Conservation (phyloP, 2,888 invertebrate genomes). For the Mactromeris polynyma region DNA sequence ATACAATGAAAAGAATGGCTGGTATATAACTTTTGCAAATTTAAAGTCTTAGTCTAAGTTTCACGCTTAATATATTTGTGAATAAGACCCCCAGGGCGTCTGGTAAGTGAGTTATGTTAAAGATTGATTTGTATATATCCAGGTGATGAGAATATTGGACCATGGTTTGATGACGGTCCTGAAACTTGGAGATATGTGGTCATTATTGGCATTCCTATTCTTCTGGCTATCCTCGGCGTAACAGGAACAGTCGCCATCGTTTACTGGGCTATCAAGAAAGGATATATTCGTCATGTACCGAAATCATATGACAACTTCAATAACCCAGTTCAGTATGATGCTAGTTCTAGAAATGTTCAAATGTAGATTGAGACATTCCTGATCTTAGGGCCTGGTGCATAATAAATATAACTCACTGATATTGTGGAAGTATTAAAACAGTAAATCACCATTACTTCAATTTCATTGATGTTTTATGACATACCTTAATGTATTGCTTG, state of each 20-base stretch:
- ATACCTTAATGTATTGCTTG: background rate
- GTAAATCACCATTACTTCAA: background rate
- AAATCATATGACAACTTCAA: constrained; percentile 61
- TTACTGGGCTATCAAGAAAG: constrained; percentile 68
- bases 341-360: constrained; percentile 46
- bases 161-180: constrained; percentile 37
- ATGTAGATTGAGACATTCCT: constrained; percentile 31
- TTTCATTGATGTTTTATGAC: background rate
- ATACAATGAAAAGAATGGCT: too few species aligned
- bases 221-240: constrained; percentile 57
- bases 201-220: constrained; percentile 66
- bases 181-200: constrained; percentile 52
- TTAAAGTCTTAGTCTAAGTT: too few species aligned
- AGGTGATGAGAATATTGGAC: constrained; percentile 53
- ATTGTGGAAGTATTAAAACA: background rate
- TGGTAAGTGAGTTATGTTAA: too few species aligned
- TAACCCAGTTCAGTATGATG: constrained; percentile 57
- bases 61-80: too few species aligned
- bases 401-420: background rate
- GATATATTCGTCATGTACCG: constrained; percentile 67
- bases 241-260: constrained; percentile 50
- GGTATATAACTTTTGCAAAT: too few species aligned
- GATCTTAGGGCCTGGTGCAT: background rate
- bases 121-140: background rate
- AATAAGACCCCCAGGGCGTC: too few species aligned